Base-by-base conservation (phyloP, 1,140 invertebrate species). In the Galendromus occidentalis region DNA sequence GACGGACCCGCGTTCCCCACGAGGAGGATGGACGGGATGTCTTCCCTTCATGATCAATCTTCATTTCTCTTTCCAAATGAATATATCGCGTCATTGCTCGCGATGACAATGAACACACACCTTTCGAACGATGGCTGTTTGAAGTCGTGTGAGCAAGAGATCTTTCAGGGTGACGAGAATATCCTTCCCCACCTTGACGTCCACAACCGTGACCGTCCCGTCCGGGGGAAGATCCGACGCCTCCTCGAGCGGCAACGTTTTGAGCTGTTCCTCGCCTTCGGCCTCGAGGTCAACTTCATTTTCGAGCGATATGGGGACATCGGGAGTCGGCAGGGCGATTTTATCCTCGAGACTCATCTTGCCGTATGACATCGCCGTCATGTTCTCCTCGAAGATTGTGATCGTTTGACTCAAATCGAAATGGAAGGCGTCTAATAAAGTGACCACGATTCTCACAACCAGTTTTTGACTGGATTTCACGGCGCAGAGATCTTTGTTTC, bases 341-440 rank as follows among this genome's bases (percentile, higher is more conserved):
- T 33, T 25, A 14, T 59, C 51, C 12, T 25, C 14, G 2, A 59
- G 20, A 17, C 25, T 17, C 51, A 59, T 25, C 33, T 42, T 2
- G 33, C 68, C 64, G 64, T 12, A 73, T 73, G 51, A 72, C 69
- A 69, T 41, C 17, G 69, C 44, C 29, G 67, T 63, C 14, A 70
- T 65, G 64, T 70, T 44, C 71, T 67, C 45, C 71, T 72, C 22
- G 25, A n/a, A 28, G 69, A 66, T 67, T 20, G 65, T 1, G 67
- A 71, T 67, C 69, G 72, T 67, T 66, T 68, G 83, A 0, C 81
- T 83, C 30, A 95, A 75, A 79, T 95, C 87, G 76, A 87, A 97
- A 76, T 97, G 91, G 73, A 96, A 98, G 1, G 85, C 82, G 75
- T 95, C 87, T 30, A 98, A 76, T 65, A 97, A 84, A 1, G 80